phyloP scores from a whole-genome alignment of 1,140 invertebrate genomes.

The Hetaerina americana region DNA sequence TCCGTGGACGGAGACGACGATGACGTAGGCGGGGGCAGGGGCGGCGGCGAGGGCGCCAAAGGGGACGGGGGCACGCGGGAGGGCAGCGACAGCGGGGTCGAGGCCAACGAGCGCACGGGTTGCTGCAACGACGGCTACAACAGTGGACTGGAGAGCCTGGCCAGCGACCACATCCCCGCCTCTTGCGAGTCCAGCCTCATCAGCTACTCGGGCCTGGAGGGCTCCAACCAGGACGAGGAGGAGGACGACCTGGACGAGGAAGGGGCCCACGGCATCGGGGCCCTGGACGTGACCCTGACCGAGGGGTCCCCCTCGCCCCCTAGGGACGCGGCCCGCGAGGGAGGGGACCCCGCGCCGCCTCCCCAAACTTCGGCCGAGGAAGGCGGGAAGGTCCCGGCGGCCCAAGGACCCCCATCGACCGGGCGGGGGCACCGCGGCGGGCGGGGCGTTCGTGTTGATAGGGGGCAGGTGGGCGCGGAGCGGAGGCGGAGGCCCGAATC shows the following conservation, averaged over 20 bases:
- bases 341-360: background rate
- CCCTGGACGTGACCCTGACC: background rate
- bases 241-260: background rate
- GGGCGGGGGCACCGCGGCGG: background rate
- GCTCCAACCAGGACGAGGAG: background rate
- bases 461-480: background rate
- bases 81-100: constrained; percentile 65
- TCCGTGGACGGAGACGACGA: background rate
- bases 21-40: background rate
- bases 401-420: too few relatives aligned
- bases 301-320: background rate
- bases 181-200: constrained; percentile 63
- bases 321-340: background rate
- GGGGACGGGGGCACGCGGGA: constrained; percentile 32
- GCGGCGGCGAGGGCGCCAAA: background rate
- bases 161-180: constrained; percentile 22
- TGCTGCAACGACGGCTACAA: constrained; percentile 46
- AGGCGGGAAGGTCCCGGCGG: background rate
- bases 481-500: background rate
- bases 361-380: too few relatives aligned
- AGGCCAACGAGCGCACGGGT: constrained; percentile 38
- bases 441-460: background rate
- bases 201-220: constrained; percentile 38
- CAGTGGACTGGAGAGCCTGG: constrained; percentile 33
- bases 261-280: background rate